Evolutionary conservation across 2,888 invertebrate species (phyloP).

Genomic region (Periphyllus acericola): DNA sequence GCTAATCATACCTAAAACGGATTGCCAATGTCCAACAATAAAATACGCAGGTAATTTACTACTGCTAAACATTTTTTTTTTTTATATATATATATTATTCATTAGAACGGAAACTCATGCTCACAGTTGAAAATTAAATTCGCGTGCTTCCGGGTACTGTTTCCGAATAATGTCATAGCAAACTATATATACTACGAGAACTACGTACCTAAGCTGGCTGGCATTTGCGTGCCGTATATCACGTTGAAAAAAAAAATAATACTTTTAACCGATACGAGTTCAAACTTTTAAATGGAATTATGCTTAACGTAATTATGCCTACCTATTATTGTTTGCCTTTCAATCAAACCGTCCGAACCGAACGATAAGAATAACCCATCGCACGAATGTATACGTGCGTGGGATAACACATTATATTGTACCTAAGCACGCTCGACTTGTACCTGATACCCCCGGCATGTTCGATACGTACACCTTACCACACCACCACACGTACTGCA

Average conservation of each 20-base stretch:
- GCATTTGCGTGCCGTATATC: slow-evolving; percentile 4
- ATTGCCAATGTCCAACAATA: not conserved
- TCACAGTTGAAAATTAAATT: slow-evolving; percentile 34
- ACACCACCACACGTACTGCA: not conserved
- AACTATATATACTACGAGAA: not conserved
- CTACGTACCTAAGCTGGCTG: not conserved
- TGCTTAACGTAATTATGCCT: slow-evolving; percentile 2
- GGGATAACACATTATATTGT: slow-evolving; percentile 29
- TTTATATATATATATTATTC: slow-evolving; percentile 15
- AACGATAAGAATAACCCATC: not conserved
- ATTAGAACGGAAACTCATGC: slow-evolving; percentile 22
- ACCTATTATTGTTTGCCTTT: not conserved
- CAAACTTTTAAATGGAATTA: not conserved
- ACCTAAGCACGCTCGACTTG: slow-evolving; percentile 38
- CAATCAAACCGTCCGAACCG: not conserved
- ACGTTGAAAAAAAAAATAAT: not conserved
- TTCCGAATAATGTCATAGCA: not conserved
- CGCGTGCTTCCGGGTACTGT: slow-evolving; percentile 41
- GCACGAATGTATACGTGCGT: slow-evolving; percentile 14
- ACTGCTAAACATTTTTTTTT: not conserved
- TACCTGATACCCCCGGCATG: slow-evolving; percentile 32
- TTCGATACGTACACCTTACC: slow-evolving; percentile 16
- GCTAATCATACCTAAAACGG: not conserved
- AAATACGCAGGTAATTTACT: slow-evolving; percentile 21
- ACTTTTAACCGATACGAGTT: not conserved